A percentile compares a stretch with the other conserved stretches of the same genome.
Evolutionary conservation across 2,888 invertebrate species (phyloP).

Genomic region (Drosophila neonasuta): DNA sequence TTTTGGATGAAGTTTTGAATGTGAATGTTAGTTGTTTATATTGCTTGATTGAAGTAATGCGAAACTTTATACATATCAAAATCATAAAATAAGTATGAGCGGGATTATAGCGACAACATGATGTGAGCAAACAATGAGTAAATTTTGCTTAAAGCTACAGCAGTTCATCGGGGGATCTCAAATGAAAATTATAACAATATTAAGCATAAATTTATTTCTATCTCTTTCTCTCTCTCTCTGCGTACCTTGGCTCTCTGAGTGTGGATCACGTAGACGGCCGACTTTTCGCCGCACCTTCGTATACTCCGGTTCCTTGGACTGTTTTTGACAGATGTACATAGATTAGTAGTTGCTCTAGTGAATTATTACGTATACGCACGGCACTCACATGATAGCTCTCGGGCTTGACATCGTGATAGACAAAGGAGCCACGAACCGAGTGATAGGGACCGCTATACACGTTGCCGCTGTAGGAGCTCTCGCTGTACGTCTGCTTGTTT

Average conservation of each 20-base stretch:
- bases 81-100: constrained; percentile 21
- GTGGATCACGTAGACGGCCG: constrained; percentile 89
- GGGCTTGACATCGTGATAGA: constrained; percentile 93
- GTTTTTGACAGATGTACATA: not conserved
- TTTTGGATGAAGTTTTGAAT: constrained; percentile 47
- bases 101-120: constrained; percentile 25
- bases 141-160: constrained; percentile 72
- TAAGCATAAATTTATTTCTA: constrained; percentile 52
- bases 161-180: constrained; percentile 19
- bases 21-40: constrained; percentile 64
- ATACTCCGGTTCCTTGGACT: constrained; percentile 89
- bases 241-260: constrained; percentile 91
- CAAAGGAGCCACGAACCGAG: constrained; percentile 92
- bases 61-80: constrained; percentile 12
- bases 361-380: constrained; percentile 3
- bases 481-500: constrained; percentile 92
- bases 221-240: not conserved
- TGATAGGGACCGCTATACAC: constrained; percentile 94
- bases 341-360: not conserved
- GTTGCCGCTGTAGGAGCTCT: constrained; percentile 94
- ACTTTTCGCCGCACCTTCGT: constrained; percentile 93
- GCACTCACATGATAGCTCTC: constrained; percentile 81
- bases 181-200: constrained; percentile 24
- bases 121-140: constrained; percentile 51
- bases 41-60: constrained; percentile 32